A percentile compares a stretch with the other conserved stretches of the same genome.
These are phyloP conservation scores for Phortica variegata DNA, from an alignment of 1,140 invertebrate species.

Conservation along the genomic window DNA sequence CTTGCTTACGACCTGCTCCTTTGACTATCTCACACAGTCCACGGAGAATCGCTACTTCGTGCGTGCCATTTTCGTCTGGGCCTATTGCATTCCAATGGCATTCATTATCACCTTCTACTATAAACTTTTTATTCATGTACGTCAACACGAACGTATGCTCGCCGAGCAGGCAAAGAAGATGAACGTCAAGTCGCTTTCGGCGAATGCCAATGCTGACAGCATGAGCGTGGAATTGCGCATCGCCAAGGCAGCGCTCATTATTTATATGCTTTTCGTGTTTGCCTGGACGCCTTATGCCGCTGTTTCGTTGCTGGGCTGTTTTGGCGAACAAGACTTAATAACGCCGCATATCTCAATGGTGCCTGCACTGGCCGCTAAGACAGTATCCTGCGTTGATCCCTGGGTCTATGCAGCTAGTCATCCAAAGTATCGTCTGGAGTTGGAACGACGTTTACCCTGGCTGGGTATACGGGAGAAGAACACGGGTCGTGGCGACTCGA, in stretches of 20 bases:
- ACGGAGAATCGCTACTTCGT: constrained; percentile 70
- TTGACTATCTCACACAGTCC: constrained; percentile 72
- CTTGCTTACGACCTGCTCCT: constrained; percentile 74
- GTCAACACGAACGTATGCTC: constrained; percentile 76
- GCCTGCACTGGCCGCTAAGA: constrained; percentile 70
- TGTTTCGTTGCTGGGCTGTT: constrained; percentile 71
- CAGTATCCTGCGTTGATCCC: constrained; percentile 75
- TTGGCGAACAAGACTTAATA: constrained; percentile 68
- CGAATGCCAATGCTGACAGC: constrained; percentile 67
- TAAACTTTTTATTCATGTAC: constrained; percentile 67
- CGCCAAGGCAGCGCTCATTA: constrained; percentile 75
- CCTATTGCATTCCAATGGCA: constrained; percentile 68
- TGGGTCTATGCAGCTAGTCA: constrained; percentile 79
- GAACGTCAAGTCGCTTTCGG: constrained; percentile 75
- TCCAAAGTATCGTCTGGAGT: constrained; percentile 70
- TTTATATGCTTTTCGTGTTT: constrained; percentile 72
- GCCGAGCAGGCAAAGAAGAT: constrained; percentile 78
- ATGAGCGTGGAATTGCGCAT: constrained; percentile 71
- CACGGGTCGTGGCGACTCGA: background rate
- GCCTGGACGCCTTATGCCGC: constrained; percentile 76
- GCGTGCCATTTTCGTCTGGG: constrained; percentile 68
- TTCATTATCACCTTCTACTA: constrained; percentile 71
- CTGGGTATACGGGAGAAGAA: constrained; percentile 65
- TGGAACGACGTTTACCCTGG: constrained; percentile 71
- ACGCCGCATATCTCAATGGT: constrained; percentile 73